Evolutionary conservation across 2,888 invertebrate species (phyloP).

Genomic region (Acronicta leporina): DNA sequence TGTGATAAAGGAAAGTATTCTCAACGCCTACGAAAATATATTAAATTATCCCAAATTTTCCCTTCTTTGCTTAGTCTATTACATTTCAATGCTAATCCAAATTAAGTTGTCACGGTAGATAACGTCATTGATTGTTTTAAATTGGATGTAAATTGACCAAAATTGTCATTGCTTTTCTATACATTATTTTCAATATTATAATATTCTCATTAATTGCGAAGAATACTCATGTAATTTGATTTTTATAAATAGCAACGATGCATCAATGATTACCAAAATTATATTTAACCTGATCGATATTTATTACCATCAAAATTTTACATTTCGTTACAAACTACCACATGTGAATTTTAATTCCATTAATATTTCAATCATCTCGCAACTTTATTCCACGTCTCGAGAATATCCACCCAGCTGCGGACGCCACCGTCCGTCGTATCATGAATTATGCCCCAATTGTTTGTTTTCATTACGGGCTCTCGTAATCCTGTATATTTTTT

Average conservation of each 20-base stretch:
- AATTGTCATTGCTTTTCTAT: too few relatives aligned
- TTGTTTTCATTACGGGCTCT: conserved; percentile 78
- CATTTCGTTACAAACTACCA: conserved; percentile 19
- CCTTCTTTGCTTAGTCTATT: too few relatives aligned
- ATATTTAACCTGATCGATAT: conserved; percentile 7
- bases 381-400: conserved; percentile 42
- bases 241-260: too few relatives aligned
- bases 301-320: background rate
- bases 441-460: conserved; percentile 75
- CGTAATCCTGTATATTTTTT: conserved; percentile 76
- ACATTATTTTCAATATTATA: too few relatives aligned
- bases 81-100: too few relatives aligned
- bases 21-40: conserved; percentile 5
- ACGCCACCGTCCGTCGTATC: conserved; percentile 57
- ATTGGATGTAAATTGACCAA: too few relatives aligned
- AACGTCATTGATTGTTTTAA: too few relatives aligned
- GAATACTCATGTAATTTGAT: too few relatives aligned
- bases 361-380: conserved; percentile 51
- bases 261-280: background rate
- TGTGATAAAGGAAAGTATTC: conserved; percentile 8
- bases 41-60: background rate
- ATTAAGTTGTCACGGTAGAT: too few relatives aligned
- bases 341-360: conserved; percentile 53
- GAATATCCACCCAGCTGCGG: conserved; percentile 52
- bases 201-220: too few relatives aligned